Evolutionary conservation across 2,888 invertebrate genomes (phyloP).

Genomic region (Nephrotoma appendiculata): DNA sequence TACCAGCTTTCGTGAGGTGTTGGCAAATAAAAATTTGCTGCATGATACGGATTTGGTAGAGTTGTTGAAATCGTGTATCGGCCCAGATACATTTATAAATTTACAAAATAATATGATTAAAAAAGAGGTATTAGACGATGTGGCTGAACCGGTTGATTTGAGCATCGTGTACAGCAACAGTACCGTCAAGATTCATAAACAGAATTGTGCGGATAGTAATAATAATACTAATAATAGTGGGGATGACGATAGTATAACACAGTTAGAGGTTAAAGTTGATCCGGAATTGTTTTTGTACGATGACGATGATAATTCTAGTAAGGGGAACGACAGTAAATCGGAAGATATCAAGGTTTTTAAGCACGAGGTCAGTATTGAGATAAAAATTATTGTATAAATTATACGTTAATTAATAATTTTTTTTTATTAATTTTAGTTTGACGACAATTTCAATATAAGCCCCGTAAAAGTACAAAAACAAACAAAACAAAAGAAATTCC

Average conservation of each 20-base stretch:
- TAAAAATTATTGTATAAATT: neutral
- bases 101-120: neutral
- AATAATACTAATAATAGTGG: conserved; percentile 6
- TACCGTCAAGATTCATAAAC: neutral
- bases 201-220: neutral
- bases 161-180: neutral
- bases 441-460: neutral
- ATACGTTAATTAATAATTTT: neutral
- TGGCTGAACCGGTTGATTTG: neutral
- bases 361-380: neutral
- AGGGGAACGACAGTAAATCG: neutral
- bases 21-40: conserved; percentile 26
- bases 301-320: conserved; percentile 9
- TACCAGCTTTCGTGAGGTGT: conserved; percentile 26
- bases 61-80: conserved; percentile 25
- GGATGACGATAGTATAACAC: conserved; percentile 13
- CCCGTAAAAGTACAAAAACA: neutral
- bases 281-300: conserved; percentile 15
- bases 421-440: neutral
- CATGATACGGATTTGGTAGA: conserved; percentile 30
- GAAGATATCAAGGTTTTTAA: conserved; percentile 9
- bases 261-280: conserved; percentile 17
- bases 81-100: conserved; percentile 7
- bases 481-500: neutral
- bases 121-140: neutral